Conservation (phyloP, 2,113 vertebrate genomes). For the Hippocampus comes region DNA sequence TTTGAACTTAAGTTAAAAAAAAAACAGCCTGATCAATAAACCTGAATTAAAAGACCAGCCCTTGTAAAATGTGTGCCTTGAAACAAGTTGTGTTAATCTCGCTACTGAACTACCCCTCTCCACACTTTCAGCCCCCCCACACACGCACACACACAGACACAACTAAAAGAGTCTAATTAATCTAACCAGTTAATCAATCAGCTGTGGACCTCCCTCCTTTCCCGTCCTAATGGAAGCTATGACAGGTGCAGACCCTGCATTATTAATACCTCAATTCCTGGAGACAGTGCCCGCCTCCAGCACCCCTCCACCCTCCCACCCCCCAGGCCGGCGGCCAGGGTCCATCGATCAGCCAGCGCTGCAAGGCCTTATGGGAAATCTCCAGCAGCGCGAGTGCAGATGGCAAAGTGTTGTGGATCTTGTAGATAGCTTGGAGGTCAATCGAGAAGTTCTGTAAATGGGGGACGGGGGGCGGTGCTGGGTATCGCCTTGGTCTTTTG, state of each 20-base stretch:
- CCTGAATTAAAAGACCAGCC: no score
- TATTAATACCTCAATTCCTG: constrained; percentile 76
- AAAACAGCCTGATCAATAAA: no score
- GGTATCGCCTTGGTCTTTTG: not conserved
- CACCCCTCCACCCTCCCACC: not conserved
- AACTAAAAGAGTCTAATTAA: constrained; percentile 67
- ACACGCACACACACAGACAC: no score
- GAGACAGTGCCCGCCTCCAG: constrained; percentile 25
- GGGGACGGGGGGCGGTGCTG: not conserved
- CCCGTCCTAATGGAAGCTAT: constrained; percentile 70
- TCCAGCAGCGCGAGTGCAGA: constrained; percentile 18
- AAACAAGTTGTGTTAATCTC: no score
- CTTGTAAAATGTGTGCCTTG: no score
- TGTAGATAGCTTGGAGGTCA: constrained; percentile 8
- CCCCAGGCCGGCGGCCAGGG: constrained; percentile 33
- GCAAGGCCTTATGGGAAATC: constrained; percentile 40
- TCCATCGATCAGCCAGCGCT: constrained; percentile 68
- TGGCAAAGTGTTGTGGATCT: constrained; percentile 6
- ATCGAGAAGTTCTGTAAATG: constrained; percentile 7
- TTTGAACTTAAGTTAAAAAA: no score
- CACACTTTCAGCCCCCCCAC: constrained; percentile 32
- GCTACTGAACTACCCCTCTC: no score
- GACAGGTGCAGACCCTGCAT: constrained; percentile 69
- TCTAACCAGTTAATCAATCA: constrained; percentile 78
- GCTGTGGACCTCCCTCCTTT: constrained; percentile 52